phyloP scores from a whole-genome alignment of 2,888 invertebrate species.

The Dilophus febrilis region DNA sequence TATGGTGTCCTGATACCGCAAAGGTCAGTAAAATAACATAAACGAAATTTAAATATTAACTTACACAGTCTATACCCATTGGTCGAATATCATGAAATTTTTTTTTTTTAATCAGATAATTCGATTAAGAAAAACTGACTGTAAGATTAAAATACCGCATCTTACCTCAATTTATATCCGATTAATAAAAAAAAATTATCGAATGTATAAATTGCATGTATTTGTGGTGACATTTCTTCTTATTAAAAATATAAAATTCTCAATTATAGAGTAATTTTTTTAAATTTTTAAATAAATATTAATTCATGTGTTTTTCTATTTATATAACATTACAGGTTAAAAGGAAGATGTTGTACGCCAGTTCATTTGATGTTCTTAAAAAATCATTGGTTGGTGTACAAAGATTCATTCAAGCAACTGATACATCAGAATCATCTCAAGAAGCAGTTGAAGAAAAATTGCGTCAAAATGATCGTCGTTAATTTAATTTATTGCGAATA shows the following conservation, averaged over 20 bases:
- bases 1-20: constrained; percentile 97
- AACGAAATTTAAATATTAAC: too few relatives aligned
- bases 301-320: neutral
- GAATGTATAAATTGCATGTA: too few relatives aligned
- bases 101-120: too few relatives aligned
- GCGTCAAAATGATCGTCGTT: constrained; percentile 87
- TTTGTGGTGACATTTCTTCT: neutral
- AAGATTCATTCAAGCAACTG: constrained; percentile 94
- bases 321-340: constrained; percentile 34
- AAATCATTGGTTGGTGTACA: constrained; percentile 92
- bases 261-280: neutral
- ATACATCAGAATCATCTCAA: constrained; percentile 83
- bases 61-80: too few relatives aligned
- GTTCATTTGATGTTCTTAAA: constrained; percentile 96
- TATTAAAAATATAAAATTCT: neutral
- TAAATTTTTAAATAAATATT: neutral
- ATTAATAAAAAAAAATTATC: too few relatives aligned
- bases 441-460: constrained; percentile 89
- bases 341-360: constrained; percentile 77
- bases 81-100: too few relatives aligned
- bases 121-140: too few relatives aligned
- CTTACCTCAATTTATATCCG: too few relatives aligned
- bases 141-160: too few relatives aligned
- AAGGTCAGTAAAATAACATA: constrained; percentile 60
- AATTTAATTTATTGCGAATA: constrained; percentile 20